Base-by-base conservation (phyloP, 2,888 invertebrate genomes). In the Ochropleura leucogaster region DNA sequence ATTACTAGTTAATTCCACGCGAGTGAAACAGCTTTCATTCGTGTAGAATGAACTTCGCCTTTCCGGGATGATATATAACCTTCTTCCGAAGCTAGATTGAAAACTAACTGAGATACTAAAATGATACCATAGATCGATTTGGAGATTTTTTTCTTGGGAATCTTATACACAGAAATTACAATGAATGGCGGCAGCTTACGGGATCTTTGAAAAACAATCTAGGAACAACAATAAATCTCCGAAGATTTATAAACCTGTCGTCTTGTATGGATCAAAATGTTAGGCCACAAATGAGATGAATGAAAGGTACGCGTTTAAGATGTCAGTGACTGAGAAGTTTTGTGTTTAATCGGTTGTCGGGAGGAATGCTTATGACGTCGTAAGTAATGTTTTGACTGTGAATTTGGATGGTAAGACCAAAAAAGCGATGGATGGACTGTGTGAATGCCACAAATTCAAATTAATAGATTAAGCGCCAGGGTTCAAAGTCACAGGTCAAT, bases 41-140 rank as follows among this genome's bases (percentile, higher is more conserved):
- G n/a, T n/a, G n/a, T n/a, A n/a, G n/a, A n/a, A n/a, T n/a, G 67
- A 57, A 82, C 40, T 63, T 73, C n/a, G 68, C 16, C 10, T 69
- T 82, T 63, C 57, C 40, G 8, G 66, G 18, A 69, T 68, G 51
- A 79, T 66, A 83, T 68, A 66, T 66, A 69, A 78, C 40, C 60
- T 66, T n/a, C 44, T 78, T 66, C 60, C n/a, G 16, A 30, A n/a
- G 66, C 63, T 70, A 30, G 47, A 69, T 47, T 42, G 8, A 60
- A 68, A 70, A 79, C 42, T 47, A 16, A n/a, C 59, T 42, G 18
- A n/a, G 44, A 47, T 53, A 69, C 40, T 51, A 46, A 78, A 68
- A 68, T 46, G 10, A n/a, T 2, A n/a, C 18, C 0, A 60, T 12
- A 69, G 46, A 59, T 51, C 0, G 12, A 60, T 46, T 69, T 75